phyloP scores from a whole-genome alignment of 2,113 vertebrate species.

The Dinomys branickii region DNA sequence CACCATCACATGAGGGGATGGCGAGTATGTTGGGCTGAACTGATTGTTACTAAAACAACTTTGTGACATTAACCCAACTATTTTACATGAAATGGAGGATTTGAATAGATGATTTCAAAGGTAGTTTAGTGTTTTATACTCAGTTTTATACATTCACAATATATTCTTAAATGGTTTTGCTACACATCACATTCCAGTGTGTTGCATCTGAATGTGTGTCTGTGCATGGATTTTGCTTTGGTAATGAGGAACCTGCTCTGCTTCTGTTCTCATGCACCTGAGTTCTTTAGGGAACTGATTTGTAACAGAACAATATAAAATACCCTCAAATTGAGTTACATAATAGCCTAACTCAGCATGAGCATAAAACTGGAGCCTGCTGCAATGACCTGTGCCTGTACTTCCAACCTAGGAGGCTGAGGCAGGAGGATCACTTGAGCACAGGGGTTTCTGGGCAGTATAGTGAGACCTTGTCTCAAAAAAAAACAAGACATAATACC shows the following conservation, averaged over 20 bases:
- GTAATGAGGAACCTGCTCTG: background rate
- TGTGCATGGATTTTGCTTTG: conserved; percentile 66
- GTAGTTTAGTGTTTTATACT: conserved; percentile 52
- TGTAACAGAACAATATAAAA: conserved; percentile 62
- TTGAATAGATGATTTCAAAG: conserved; percentile 36
- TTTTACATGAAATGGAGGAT: conserved; percentile 10
- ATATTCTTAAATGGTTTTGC: conserved; percentile 46
- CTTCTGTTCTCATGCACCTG: conserved; percentile 18
- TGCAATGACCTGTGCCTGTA: background rate
- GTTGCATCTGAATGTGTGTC: conserved; percentile 37
- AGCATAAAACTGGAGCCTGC: background rate
- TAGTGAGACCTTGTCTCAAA: background rate
- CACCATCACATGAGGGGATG: background rate
- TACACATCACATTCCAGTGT: background rate
- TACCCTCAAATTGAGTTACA: background rate
- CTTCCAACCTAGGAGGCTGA: background rate
- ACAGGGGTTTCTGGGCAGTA: background rate
- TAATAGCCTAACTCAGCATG: background rate
- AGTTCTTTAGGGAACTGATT: conserved; percentile 4
- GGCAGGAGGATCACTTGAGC: background rate
- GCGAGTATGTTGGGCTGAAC: background rate
- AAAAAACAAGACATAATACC: background rate
- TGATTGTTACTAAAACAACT: background rate
- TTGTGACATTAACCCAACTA: background rate
- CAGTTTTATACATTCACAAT: conserved; percentile 45